A percentile compares a stretch with the other conserved stretches of the same genome.
These are phyloP conservation scores for Andricus quercusramuli DNA, from an alignment of 2,888 invertebrate genomes.

Conservation along the genomic window DNA sequence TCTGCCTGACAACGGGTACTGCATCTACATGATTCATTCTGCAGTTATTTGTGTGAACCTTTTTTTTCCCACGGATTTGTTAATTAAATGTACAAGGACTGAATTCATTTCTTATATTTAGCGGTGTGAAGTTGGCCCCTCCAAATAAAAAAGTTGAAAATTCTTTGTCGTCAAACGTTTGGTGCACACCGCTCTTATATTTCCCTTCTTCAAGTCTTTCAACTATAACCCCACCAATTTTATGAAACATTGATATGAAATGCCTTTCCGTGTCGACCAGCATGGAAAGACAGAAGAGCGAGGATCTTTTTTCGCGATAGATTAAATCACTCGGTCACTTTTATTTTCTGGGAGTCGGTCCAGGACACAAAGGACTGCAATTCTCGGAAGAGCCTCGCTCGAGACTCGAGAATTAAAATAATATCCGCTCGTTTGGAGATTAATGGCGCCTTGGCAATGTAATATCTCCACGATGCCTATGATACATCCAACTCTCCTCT, in stretches of 20 bases:
- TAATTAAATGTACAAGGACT: not conserved
- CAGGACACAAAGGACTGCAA: slow-evolving; percentile 69
- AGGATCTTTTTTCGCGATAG: slow-evolving; percentile 47
- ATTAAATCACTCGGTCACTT: slow-evolving; percentile 71
- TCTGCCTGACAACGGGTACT: not conserved
- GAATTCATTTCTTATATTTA: not conserved
- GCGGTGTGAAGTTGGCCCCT: too few relatives aligned
- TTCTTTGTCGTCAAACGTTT: too few relatives aligned
- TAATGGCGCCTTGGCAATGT: slow-evolving; percentile 70
- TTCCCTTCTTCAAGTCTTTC: not conserved
- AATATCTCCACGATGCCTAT: slow-evolving; percentile 65
- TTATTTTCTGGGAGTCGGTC: slow-evolving; percentile 67
- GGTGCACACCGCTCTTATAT: not conserved
- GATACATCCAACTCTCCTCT: slow-evolving; percentile 44
- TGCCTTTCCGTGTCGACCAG: not conserved
- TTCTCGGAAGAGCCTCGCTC: slow-evolving; percentile 69
- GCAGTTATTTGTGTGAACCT: not conserved
- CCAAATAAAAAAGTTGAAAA: too few relatives aligned
- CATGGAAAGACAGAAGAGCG: slow-evolving; percentile 43
- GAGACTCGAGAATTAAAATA: slow-evolving; percentile 72
- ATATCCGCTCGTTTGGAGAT: slow-evolving; percentile 73
- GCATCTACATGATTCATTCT: slow-evolving; percentile 13
- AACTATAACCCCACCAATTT: not conserved
- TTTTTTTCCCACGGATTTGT: not conserved
- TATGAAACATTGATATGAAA: not conserved